A percentile compares a stretch with the other conserved stretches of the same genome.
Conservation (phyloP, 2,113 vertebrate species). For the Callithrix jacchus region DNA sequence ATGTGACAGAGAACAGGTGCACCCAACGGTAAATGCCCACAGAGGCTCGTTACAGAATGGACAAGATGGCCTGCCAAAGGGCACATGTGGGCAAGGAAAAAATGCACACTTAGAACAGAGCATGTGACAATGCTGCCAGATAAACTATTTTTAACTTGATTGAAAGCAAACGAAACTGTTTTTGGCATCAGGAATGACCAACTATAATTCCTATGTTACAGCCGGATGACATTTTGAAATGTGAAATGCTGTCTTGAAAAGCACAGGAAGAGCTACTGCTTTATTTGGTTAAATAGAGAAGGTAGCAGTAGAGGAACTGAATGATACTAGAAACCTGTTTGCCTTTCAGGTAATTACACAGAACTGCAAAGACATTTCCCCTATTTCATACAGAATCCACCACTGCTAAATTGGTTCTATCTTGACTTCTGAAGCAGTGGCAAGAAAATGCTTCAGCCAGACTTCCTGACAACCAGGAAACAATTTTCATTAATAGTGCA, state of each 20-base stretch:
- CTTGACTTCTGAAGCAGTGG: neutral
- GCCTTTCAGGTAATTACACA: neutral
- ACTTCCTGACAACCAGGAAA: neutral
- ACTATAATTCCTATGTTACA: neutral
- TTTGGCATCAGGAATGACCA: neutral
- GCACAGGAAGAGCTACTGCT: neutral
- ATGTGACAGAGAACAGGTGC: neutral
- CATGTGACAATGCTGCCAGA: neutral
- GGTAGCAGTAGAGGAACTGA: neutral
- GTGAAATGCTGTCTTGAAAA: neutral
- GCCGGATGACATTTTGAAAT: neutral
- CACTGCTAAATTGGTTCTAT: neutral
- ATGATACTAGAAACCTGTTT: neutral
- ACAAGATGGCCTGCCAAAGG: neutral
- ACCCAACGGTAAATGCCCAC: neutral
- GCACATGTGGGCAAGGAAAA: neutral
- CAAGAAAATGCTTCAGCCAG: neutral
- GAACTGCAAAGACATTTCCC: neutral
- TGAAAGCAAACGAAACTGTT: neutral
- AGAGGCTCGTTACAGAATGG: neutral
- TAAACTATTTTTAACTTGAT: neutral
- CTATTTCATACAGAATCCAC: neutral
- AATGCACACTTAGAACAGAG: neutral
- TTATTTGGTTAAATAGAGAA: neutral
- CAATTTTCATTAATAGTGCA: neutral